A percentile compares a stretch with the other conserved stretches of the same genome.
Evolutionary conservation across 1,140 invertebrate species (phyloP).

Genomic region (Lasioglossum baleicum): DNA sequence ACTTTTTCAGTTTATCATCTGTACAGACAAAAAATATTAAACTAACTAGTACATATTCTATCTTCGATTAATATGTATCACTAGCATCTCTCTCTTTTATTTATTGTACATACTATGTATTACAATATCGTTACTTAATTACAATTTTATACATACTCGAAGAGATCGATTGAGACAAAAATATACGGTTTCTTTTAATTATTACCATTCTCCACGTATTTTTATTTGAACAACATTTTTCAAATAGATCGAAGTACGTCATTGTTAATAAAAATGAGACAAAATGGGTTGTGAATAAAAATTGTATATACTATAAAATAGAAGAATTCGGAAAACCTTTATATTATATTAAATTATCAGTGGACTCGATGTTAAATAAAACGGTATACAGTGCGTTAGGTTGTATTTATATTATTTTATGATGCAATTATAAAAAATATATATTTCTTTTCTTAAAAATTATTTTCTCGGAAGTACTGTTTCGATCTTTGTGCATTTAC

Average conservation of each 20-base stretch:
- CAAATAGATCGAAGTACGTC: too few species aligned
- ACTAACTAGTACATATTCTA: slow-evolving; percentile 3
- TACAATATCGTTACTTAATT: slow-evolving; percentile 13
- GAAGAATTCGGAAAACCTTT: too few species aligned
- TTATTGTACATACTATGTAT: slow-evolving; percentile 45
- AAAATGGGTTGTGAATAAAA: too few species aligned
- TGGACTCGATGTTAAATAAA: too few species aligned
- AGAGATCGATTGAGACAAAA: not conserved
- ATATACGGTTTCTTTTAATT: not conserved
- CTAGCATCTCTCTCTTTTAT: slow-evolving; percentile 7
- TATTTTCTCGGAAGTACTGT: not conserved
- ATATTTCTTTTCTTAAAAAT: not conserved
- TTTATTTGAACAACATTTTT: not conserved
- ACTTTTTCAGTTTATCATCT: slow-evolving; percentile 1
- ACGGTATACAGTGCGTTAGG: too few species aligned
- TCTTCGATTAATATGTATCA: not conserved
- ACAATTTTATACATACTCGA: slow-evolving; percentile 41
- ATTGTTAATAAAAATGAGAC: too few species aligned
- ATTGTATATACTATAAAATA: too few species aligned
- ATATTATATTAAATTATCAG: too few species aligned
- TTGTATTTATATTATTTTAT: too few species aligned
- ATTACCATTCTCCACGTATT: not conserved
- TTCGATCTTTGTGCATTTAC: not conserved
- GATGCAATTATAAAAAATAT: too few species aligned
- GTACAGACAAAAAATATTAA: slow-evolving; percentile 18